phyloP scores from a whole-genome alignment of 2,888 invertebrate species.

The Leptopterna dolabrata region DNA sequence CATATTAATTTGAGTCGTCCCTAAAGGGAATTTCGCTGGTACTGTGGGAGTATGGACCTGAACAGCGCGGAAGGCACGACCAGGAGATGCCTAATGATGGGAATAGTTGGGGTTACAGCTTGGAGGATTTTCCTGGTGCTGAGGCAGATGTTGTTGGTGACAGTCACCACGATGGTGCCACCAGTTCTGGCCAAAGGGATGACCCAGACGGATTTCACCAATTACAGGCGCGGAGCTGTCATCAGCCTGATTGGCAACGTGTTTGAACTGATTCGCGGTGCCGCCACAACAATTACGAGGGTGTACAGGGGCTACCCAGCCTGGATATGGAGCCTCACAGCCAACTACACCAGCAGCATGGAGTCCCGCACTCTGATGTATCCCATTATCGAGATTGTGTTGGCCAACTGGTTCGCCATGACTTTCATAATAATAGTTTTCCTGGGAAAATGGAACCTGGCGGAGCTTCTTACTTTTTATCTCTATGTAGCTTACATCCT shows the following conservation, averaged over 20 bases:
- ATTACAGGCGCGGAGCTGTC: neutral
- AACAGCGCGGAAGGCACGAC: neutral
- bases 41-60: neutral
- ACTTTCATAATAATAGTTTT: neutral
- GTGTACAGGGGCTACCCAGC: conserved; percentile 24
- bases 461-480: neutral
- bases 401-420: neutral
- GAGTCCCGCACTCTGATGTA: neutral
- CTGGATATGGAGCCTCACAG: conserved; percentile 13
- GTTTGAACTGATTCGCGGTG: neutral
- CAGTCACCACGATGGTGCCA: neutral
- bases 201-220: neutral
- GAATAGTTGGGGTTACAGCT: neutral
- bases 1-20: too few species aligned
- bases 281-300: neutral
- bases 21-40: neutral
- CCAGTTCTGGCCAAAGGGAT: neutral
- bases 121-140: conserved; percentile 16
- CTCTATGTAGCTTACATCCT: neutral
- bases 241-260: neutral
- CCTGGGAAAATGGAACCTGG: neutral
- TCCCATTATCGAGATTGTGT: neutral
- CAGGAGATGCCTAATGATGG: neutral
- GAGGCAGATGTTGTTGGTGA: neutral
- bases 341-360: neutral